Base-by-base conservation (phyloP, 2,113 vertebrate genomes). In the Oreotragus oreotragus region DNA sequence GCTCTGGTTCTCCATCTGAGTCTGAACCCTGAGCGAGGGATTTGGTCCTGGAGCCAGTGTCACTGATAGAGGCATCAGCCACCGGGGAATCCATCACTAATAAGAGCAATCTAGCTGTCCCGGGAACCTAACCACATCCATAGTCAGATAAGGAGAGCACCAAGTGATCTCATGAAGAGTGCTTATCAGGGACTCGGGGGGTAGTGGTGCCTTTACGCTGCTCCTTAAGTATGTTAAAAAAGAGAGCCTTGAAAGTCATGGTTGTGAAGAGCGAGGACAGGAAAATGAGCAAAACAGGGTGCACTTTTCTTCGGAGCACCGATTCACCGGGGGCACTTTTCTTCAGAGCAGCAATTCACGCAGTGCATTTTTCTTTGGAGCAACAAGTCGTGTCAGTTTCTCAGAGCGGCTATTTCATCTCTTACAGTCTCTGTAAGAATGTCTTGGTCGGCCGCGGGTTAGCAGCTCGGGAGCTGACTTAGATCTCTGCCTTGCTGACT, bases 161-260 rank as follows among this genome's bases (percentile, higher is more conserved):
- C 4, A 7, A 84, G 77, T 53, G 25, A 7, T 53, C 16, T n/a
- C 19, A 3, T 13, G 1, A 13, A 84, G 60, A 94, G 80, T 30
- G 51, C 76, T 80, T 76, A 25, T 15, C 14, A 27, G 79, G 43
- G 86, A 79, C 58, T 55, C 43, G 4, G 55, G 58, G 84, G 84
- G 51, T 76, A 76, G 47, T 83, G 19, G 49, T 49, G 33, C 55
- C 25, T 95, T 80, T 93, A 62, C 13, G 57, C 8, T 23, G 11
- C 47, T 96, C 80, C 43, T 91, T 95, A 90, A 90, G 47, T 55
- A 77, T 79, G 84, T 62, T 96, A 77, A 95, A 97, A 90, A 97
- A 90, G 39, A 60, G 96, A 95, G 79, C 33, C 87, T 91, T 93
- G 45, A 86, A 87, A 90, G 87, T 88, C 84, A 62, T 33, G 79